Conservation (phyloP, 2,888 invertebrate genomes). For the Temnothorax ravouxi region DNA sequence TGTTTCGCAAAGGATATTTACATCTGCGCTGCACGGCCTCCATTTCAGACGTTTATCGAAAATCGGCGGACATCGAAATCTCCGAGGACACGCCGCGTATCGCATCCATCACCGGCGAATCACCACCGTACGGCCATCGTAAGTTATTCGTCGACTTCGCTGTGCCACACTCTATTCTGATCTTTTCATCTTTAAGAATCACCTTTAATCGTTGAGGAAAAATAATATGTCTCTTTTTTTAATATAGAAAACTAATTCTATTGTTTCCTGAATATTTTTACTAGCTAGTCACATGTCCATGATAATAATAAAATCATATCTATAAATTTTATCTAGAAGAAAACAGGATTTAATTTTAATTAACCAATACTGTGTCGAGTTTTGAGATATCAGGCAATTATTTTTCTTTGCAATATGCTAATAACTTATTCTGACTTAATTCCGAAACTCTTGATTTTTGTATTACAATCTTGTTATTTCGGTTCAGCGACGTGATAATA, state of each 20-base stretch:
- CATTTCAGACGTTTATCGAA: slow-evolving; percentile 81
- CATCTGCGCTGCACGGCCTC: slow-evolving; percentile 81
- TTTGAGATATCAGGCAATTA: neutral
- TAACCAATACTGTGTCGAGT: neutral
- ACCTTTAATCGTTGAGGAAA: neutral
- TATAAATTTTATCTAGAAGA: neutral
- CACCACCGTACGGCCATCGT: slow-evolving; percentile 83
- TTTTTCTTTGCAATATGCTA: neutral
- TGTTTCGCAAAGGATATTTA: slow-evolving; percentile 81
- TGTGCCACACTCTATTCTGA: neutral
- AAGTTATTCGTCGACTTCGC: slow-evolving; percentile 70
- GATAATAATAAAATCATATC: neutral
- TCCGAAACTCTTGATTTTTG: neutral
- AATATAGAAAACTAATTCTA: neutral
- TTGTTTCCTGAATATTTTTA: neutral
- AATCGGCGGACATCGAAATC: slow-evolving; percentile 80
- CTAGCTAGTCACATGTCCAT: neutral
- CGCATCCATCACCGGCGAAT: slow-evolving; percentile 84
- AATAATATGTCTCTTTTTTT: neutral
- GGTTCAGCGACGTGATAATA: neutral
- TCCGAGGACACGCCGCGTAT: slow-evolving; percentile 82
- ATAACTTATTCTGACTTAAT: neutral
- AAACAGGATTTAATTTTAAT: neutral
- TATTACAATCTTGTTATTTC: neutral
- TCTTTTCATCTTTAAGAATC: neutral